phyloP scores from a whole-genome alignment of 2,888 invertebrate species.

The Antheraea assamensis region DNA sequence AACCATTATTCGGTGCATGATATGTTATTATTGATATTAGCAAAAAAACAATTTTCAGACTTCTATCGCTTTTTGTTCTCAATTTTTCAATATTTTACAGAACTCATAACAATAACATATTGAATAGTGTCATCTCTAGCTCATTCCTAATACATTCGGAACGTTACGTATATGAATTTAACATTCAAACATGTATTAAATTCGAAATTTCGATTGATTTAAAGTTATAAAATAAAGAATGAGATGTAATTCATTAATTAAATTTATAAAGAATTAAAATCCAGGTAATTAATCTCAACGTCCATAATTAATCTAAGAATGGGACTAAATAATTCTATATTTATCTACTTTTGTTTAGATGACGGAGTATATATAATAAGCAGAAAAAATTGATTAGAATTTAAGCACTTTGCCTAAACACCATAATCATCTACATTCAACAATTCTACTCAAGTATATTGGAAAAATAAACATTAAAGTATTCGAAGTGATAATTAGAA shows the following conservation, averaged over 20 bases:
- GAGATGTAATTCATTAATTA: not conserved
- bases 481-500: not conserved
- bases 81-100: too few relatives aligned
- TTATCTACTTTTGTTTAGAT: not conserved
- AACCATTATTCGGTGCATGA: conserved; percentile 21
- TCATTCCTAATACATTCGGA: not conserved
- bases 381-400: not conserved
- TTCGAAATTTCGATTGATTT: not conserved
- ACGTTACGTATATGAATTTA: not conserved
- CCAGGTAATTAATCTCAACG: not conserved
- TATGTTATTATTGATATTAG: conserved; percentile 18
- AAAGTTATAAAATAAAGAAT: not conserved
- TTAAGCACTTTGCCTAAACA: not conserved
- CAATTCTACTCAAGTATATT: not conserved
- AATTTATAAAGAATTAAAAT: not conserved
- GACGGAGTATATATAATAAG: not conserved
- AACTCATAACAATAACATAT: too few relatives aligned
- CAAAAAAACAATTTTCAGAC: conserved; percentile 2
- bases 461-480: not conserved
- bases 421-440: not conserved
- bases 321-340: not conserved
- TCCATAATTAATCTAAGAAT: not conserved
- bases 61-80: not conserved
- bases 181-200: too few relatives aligned
- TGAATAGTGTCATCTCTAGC: not conserved